Conservation (phyloP, 2,888 invertebrate genomes). For the Orthonychiurus folsomi region DNA sequence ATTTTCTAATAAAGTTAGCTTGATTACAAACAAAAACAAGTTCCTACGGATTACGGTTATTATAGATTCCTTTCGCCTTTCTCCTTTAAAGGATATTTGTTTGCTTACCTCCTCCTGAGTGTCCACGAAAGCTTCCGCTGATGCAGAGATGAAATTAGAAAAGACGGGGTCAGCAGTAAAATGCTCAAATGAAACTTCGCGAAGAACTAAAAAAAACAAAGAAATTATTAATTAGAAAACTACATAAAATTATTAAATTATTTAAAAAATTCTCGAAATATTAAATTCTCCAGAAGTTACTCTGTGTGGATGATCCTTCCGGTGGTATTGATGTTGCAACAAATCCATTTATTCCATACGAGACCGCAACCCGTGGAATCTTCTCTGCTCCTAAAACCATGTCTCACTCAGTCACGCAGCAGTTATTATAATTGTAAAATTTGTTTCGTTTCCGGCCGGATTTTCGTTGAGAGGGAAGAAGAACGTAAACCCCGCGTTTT, state of each 20-base stretch:
- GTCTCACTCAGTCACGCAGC: too few species aligned
- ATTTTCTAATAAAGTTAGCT: slow-evolving; percentile 7
- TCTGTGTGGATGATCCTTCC: neutral
- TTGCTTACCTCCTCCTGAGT: slow-evolving; percentile 31
- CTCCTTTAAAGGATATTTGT: slow-evolving; percentile 12
- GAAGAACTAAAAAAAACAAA: slow-evolving; percentile 13
- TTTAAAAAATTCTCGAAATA: neutral
- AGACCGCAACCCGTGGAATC: slow-evolving; percentile 2
- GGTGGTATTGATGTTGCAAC: neutral
- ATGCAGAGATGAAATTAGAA: slow-evolving; percentile 31
- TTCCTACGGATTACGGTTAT: neutral
- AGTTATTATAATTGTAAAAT: too few species aligned
- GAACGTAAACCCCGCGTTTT: too few species aligned
- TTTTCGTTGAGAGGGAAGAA: too few species aligned
- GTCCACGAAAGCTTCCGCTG: slow-evolving; percentile 28
- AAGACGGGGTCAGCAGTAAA: slow-evolving; percentile 30
- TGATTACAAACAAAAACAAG: slow-evolving; percentile 2
- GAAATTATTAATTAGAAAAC: neutral
- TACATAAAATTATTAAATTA: neutral
- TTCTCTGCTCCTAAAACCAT: too few species aligned
- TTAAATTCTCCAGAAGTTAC: neutral
- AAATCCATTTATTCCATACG: slow-evolving; percentile 10
- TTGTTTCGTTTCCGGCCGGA: too few species aligned
- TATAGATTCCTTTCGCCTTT: too few species aligned
- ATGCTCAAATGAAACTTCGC: slow-evolving; percentile 16